Evolutionary conservation across 1,140 invertebrate species (phyloP).

Genomic region (Oppia nitens): DNA sequence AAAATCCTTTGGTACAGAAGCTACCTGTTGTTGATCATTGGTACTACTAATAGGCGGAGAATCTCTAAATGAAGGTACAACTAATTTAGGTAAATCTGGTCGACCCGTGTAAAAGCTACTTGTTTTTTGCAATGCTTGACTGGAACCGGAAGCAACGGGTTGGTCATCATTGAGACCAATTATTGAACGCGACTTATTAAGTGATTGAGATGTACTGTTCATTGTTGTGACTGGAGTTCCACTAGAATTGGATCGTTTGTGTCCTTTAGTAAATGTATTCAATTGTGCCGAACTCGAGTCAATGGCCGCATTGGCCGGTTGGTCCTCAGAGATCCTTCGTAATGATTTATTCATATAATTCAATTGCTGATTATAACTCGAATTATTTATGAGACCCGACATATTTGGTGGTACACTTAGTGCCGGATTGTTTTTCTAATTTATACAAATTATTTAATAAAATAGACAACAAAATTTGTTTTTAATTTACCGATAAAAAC

Average conservation of each 20-base stretch:
- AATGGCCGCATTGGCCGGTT: background rate
- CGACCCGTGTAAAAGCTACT: too few relatives aligned
- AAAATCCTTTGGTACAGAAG: background rate
- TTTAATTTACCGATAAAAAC: background rate
- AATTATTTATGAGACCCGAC: background rate
- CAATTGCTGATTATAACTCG: background rate
- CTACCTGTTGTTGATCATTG: slow-evolving; percentile 8
- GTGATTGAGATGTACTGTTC: background rate
- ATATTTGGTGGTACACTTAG: too few relatives aligned
- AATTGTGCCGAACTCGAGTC: background rate
- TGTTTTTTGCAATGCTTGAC: background rate
- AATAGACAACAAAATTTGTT: background rate
- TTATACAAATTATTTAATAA: background rate
- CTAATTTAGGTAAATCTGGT: background rate
- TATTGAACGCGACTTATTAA: background rate
- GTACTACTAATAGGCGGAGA: background rate
- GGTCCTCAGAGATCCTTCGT: background rate
- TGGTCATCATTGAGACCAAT: background rate
- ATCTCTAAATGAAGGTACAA: slow-evolving; percentile 1
- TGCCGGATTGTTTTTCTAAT: background rate
- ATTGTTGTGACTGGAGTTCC: background rate
- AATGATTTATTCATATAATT: background rate
- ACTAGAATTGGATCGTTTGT: slow-evolving; percentile 11
- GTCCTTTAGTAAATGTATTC: background rate
- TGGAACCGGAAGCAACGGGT: background rate